A percentile compares a stretch with the other conserved stretches of the same genome.
Evolutionary conservation across 2,797 vertebrate species (phyloP).

Genomic region (Enteromius argenteus): DNA sequence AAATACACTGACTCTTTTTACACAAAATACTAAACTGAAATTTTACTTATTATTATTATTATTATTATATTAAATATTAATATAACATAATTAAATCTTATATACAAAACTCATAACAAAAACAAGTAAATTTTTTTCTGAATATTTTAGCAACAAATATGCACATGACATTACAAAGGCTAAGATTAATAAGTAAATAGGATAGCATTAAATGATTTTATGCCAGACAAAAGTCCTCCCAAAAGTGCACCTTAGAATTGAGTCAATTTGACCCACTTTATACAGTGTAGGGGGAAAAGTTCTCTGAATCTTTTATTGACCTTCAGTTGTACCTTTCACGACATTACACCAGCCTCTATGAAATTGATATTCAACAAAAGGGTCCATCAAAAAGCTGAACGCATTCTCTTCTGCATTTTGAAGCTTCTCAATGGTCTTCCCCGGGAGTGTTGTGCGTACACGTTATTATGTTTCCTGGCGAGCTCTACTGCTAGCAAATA

Average conservation of each 20-base stretch:
- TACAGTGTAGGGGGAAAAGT: background rate
- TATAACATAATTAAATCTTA: background rate
- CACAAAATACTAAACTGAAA: background rate
- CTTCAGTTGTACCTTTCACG: constrained; percentile 26
- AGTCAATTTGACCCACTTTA: background rate
- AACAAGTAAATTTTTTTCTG: background rate
- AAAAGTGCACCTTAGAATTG: background rate
- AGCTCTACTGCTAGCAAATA: constrained; percentile 48
- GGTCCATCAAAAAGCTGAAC: constrained; percentile 29
- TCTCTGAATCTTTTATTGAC: constrained; percentile 1
- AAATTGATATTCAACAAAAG: constrained; percentile 42
- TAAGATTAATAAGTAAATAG: background rate
- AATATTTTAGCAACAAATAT: background rate
- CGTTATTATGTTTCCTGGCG: constrained; percentile 46
- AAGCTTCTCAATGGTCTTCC: constrained; percentile 32
- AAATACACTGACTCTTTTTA: background rate
- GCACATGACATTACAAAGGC: background rate
- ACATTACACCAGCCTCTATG: constrained; percentile 25
- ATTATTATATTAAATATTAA: too few species aligned
- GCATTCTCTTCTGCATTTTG: constrained; percentile 16
- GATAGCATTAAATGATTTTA: background rate
- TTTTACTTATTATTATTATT: background rate
- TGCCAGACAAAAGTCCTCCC: background rate
- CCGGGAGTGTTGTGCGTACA: constrained; percentile 24
- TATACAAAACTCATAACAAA: background rate